phyloP scores from a whole-genome alignment of 2,113 vertebrate species.

The Pterocles burchelli region DNA sequence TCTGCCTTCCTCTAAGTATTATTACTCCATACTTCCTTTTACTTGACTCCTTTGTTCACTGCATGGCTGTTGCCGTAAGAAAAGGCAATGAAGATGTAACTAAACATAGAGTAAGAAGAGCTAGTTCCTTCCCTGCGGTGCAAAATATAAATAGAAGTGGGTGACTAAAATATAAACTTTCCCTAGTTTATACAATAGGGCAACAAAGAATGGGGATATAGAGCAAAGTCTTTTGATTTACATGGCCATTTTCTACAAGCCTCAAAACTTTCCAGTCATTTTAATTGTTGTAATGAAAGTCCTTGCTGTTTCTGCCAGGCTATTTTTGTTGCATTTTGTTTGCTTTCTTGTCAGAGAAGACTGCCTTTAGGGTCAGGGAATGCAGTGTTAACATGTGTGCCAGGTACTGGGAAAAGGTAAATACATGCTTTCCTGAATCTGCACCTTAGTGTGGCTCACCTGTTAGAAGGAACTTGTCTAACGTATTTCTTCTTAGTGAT shows the following conservation, averaged over 20 bases:
- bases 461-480: background rate
- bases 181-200: background rate
- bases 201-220: background rate
- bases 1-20: background rate
- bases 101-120: background rate
- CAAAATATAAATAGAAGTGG: conserved; percentile 15
- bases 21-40: background rate
- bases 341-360: background rate
- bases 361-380: background rate
- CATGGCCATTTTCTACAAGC: background rate
- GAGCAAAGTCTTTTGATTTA: background rate
- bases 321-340: background rate
- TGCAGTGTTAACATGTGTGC: background rate
- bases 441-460: background rate
- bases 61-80: background rate
- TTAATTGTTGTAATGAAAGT: background rate
- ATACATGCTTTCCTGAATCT: background rate
- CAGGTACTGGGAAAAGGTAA: background rate
- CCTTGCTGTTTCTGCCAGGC: background rate
- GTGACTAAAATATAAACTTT: background rate
- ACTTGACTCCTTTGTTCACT: background rate
- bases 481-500: background rate
- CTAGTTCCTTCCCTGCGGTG: background rate
- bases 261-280: background rate
- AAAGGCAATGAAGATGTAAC: background rate